These are phyloP conservation scores for Bicyclus anynana DNA, from an alignment of 1,140 invertebrate species.

Conservation along the genomic window DNA sequence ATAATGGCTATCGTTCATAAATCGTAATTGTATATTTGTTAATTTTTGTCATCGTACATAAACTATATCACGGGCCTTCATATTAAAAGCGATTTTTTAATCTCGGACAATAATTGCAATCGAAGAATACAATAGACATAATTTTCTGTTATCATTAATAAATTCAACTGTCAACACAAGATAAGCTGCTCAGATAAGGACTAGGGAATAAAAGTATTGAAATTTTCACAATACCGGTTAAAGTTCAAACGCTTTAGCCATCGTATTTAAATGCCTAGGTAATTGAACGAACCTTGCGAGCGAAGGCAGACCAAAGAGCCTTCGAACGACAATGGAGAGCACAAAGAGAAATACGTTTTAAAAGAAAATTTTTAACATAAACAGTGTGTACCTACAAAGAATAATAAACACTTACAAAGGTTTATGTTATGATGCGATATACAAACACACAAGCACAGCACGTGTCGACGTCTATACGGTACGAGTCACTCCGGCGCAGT, in stretches of 20 bases:
- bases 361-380: background rate
- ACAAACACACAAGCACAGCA: background rate
- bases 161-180: no score
- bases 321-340: background rate
- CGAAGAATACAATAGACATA: no score
- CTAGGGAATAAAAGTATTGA: background rate
- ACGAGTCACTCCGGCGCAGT: conserved; percentile 22
- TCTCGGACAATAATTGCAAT: no score
- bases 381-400: background rate
- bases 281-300: background rate
- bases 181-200: background rate
- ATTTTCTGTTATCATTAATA: no score
- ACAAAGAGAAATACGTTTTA: background rate
- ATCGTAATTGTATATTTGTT: background rate
- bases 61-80: no score
- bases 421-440: background rate
- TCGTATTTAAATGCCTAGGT: conserved; percentile 2
- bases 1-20: background rate
- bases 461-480: conserved; percentile 11
- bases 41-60: background rate
- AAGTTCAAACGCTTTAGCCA: conserved; percentile 6
- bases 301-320: background rate
- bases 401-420: conserved; percentile 10
- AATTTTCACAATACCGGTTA: background rate
- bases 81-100: no score